Evolutionary conservation across 2,113 vertebrate genomes (phyloP).

Genomic region (Scophthalmus maximus): DNA sequence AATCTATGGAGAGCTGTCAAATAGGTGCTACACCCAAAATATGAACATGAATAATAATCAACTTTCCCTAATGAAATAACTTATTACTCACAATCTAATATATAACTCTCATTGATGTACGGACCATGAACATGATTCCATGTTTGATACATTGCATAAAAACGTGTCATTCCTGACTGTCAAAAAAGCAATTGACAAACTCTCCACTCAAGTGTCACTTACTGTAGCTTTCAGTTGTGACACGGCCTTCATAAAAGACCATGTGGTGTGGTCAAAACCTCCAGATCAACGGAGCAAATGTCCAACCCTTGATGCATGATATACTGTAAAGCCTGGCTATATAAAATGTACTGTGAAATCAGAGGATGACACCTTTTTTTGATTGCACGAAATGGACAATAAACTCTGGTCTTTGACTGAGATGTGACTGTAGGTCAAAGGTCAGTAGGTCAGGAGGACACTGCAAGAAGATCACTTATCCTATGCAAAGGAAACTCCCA

Average conservation of each 20-base stretch:
- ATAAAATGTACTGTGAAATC: background rate
- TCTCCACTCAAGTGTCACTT: background rate
- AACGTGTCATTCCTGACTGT: background rate
- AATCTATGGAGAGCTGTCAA: no score
- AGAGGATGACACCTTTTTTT: background rate
- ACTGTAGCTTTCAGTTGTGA: background rate
- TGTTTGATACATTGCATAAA: no score
- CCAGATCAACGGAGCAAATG: background rate
- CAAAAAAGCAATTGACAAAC: background rate
- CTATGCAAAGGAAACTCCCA: background rate
- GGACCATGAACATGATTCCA: no score
- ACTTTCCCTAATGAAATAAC: no score
- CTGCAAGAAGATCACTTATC: conserved; percentile 3
- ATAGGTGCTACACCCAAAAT: no score
- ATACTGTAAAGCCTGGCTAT: background rate
- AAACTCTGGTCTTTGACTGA: background rate
- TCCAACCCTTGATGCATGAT: background rate
- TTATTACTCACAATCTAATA: no score
- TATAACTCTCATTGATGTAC: no score
- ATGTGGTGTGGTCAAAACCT: background rate
- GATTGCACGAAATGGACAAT: background rate
- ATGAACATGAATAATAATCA: no score
- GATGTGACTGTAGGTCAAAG: background rate
- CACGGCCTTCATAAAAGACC: background rate
- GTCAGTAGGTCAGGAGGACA: conserved; percentile 23